Conservation (phyloP, 2,888 invertebrate species). For the Hartigia nigra region DNA sequence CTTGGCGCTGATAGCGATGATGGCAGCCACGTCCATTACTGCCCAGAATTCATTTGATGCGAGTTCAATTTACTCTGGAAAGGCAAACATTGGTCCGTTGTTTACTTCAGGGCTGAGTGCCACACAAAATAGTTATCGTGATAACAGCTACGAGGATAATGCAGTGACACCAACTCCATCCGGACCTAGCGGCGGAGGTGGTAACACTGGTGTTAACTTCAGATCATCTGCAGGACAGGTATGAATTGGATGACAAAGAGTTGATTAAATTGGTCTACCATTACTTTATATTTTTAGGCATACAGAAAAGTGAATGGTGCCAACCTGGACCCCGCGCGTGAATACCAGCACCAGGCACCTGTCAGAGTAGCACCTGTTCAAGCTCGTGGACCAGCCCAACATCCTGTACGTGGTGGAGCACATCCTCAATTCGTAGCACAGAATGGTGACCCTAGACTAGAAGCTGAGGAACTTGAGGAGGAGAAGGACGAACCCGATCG, state of each 20-base stretch:
- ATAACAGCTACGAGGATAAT: conserved; percentile 63
- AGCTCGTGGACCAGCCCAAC: conserved; percentile 16
- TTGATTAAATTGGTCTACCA: neutral
- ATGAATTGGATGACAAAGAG: neutral
- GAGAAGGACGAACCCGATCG: conserved; percentile 90
- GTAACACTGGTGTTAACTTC: no score
- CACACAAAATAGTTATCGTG: conserved; percentile 55
- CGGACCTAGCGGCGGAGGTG: no score
- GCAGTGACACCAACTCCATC: conserved; percentile 63
- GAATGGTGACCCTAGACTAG: conserved; percentile 45
- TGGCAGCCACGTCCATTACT: conserved; percentile 50
- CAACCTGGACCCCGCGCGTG: conserved; percentile 36
- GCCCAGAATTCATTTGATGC: conserved; percentile 56
- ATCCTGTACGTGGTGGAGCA: no score
- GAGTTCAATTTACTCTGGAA: conserved; percentile 53
- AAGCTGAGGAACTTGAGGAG: conserved; percentile 75
- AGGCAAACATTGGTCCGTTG: conserved; percentile 56
- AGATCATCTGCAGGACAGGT: no score
- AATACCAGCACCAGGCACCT: conserved; percentile 37
- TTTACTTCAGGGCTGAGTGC: conserved; percentile 51
- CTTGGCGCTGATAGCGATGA: conserved; percentile 51
- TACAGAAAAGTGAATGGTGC: no score
- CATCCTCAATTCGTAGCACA: no score
- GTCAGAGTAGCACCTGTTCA: conserved; percentile 40
- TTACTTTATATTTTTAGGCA: no score